phyloP scores from a whole-genome alignment of 2,113 vertebrate genomes.

The Sylvietta virens region DNA sequence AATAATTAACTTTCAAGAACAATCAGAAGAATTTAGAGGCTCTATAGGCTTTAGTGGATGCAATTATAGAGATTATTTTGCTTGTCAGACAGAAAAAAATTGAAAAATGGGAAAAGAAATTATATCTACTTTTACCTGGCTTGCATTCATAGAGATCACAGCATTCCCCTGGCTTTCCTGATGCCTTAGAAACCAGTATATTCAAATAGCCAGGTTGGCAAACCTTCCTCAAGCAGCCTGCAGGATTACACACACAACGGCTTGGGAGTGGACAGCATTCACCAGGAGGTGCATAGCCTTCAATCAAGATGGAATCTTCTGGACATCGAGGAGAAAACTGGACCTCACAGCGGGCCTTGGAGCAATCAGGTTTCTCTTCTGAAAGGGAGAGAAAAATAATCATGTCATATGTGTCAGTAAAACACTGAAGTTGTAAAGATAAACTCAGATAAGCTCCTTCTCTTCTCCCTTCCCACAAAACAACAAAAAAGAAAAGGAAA shows the following conservation, averaged over 20 bases:
- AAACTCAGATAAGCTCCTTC: neutral
- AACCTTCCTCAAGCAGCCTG: constrained; percentile 87
- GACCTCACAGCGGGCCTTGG: constrained; percentile 87
- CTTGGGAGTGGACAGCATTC: constrained; percentile 89
- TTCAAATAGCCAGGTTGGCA: constrained; percentile 89
- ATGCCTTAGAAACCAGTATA: constrained; percentile 87
- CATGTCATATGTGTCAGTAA: neutral
- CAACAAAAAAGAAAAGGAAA: neutral
- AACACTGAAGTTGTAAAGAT: neutral
- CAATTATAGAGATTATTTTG: neutral
- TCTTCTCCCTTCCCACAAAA: neutral
- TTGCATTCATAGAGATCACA: constrained; percentile 93
- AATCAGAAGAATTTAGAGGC: neutral
- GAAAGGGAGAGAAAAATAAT: constrained; percentile 66
- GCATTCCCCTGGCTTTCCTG: constrained; percentile 88
- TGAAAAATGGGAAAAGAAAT: neutral
- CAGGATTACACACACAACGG: constrained; percentile 86
- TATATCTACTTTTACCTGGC: constrained; percentile 74
- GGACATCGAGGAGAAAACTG: constrained; percentile 90
- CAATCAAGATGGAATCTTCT: constrained; percentile 88
- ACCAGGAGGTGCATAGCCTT: constrained; percentile 88
- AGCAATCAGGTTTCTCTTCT: constrained; percentile 91
- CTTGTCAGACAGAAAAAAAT: neutral
- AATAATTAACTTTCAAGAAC: neutral
- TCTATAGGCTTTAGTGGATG: neutral